Evolutionary conservation across 2,113 vertebrate genomes (phyloP), one percentile per base, ranked within the genome.

Genomic region (Columba janthina): DNA sequence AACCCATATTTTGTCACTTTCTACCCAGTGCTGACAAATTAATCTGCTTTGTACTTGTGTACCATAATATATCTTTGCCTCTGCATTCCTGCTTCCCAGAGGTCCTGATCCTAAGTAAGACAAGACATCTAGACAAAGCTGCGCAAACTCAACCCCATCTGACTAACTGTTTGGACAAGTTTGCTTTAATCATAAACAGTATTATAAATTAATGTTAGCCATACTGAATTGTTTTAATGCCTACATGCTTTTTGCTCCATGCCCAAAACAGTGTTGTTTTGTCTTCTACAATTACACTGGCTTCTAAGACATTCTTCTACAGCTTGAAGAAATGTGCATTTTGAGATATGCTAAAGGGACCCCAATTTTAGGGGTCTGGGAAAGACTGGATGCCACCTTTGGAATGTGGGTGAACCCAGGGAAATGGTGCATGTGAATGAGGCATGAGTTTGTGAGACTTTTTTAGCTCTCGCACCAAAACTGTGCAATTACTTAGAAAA

Each of bases 151-250:
- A 84, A 53, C 65, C 78, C 76, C 0, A 3, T 71, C 65, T 84
- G 75, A 77, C 42, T 79, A 83, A 70, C 78, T 95, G 72, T 94
- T 97, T 96, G 70, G 92, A 89, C 93, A 96, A 76, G 67, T 86
- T 81, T 83, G 34, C 61, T 88, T 91, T 84, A 95, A 72, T 71
- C 73, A 78, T 82, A 94, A 96, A 95, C 91, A 93, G 32, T 28
- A 7, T 3, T 64, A 61, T 84, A 90, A 92, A 91, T 84, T 93
- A 84, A 72, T 15, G 28, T 17, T 88, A 50, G 53, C 65, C 60
- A 50, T 16, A 44, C 48, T 50, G 76, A 84, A 44, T 65, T 90
- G 57, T 83, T 95, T 72, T 93, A 96, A 82, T 94, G 46, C 62
- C 77, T 72, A 36, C 58, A 11, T 48, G 31, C 15, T 84, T 84